Evolutionary conservation across 2,797 vertebrate genomes (phyloP), one percentile per base, ranked within the genome.

Genomic region (Chrysolophus pictus): DNA sequence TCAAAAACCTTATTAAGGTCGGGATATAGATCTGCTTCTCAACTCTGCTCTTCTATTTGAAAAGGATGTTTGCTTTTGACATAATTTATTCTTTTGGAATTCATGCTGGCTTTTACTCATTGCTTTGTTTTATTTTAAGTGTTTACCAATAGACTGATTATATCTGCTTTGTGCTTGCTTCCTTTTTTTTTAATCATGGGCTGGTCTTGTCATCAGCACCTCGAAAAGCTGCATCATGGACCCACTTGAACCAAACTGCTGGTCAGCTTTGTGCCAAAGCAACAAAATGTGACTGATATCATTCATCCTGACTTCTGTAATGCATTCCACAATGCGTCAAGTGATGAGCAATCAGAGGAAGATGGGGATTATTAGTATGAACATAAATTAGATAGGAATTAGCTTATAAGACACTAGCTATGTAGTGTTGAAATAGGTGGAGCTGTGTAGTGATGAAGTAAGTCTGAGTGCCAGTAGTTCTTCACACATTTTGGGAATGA

Each of bases 371-470:
- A 74, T 41, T 41, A 47, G 56, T 1, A 9, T 29, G 76, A 90
- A 24, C 42, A 68, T 67, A 82, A 86, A 76, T 92, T 56, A 91
- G 67, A 44, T 53, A 67, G 74, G 51, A 84, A 84, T 72, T 64
- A 37, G 13, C 17, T 78, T 88, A 8, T 63, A 63, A 70, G 10
- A 39, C 37, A 15, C n/a, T 70, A 68, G 76, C 80, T 86, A 11
- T 70, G 51, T 58, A 56, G 28, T 93, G 65, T 58, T 93, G 80
- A 88, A 92, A 84, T 83, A 91, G 79, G 76, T 88, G 89, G 81
- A 91, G 80, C 31, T 2, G 53, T 13, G 17, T 56, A 47, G 69
- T 78, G 42, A n/a, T 91, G 71, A 64, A 92, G 78, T 49, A 70
- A 37, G 11, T 84, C 76, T 88, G 71, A 35, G 68, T 73, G 41